Evolutionary conservation across 1,140 invertebrate genomes (phyloP).

Genomic region (Heliconius himera): DNA sequence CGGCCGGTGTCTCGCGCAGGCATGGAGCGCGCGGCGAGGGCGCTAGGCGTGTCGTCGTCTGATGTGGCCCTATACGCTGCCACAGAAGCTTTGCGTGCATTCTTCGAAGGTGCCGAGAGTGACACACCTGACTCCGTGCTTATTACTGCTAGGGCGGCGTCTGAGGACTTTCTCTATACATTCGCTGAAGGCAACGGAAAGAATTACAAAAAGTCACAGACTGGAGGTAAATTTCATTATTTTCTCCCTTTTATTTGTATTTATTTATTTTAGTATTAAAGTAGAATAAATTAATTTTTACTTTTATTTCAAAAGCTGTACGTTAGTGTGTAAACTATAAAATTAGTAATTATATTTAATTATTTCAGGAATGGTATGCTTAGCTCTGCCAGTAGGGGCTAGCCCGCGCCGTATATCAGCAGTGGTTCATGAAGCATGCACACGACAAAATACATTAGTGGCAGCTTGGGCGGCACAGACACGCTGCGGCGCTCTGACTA

Average conservation of each 20-base stretch:
- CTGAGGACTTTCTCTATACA: conserved; percentile 73
- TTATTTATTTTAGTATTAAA: too few relatives aligned
- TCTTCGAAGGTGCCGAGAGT: conserved; percentile 82
- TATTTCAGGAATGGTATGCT: conserved; percentile 81
- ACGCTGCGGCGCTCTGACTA: conserved; percentile 85
- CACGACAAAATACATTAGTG: conserved; percentile 86
- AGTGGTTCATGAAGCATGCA: conserved; percentile 83
- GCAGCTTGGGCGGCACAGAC: conserved; percentile 86
- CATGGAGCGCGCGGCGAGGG: conserved; percentile 82
- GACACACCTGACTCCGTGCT: conserved; percentile 81
- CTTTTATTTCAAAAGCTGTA: too few relatives aligned
- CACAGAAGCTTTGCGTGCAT: conserved; percentile 84
- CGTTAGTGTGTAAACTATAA: neutral
- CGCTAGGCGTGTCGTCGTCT: conserved; percentile 84
- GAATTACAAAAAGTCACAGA: conserved; percentile 78
- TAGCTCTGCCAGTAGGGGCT: conserved; percentile 82
- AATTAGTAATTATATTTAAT: neutral
- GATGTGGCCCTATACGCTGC: conserved; percentile 86
- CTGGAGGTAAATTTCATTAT: conserved; percentile 53
- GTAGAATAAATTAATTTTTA: too few relatives aligned
- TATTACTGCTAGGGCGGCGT: conserved; percentile 81
- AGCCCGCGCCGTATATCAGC: conserved; percentile 80
- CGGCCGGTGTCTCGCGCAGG: conserved; percentile 82
- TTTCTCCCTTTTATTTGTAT: too few relatives aligned
- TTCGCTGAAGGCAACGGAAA: conserved; percentile 80